These are phyloP conservation scores for Trematomus bernacchii DNA, from an alignment of 2,797 vertebrate species.

Conservation along the genomic window DNA sequence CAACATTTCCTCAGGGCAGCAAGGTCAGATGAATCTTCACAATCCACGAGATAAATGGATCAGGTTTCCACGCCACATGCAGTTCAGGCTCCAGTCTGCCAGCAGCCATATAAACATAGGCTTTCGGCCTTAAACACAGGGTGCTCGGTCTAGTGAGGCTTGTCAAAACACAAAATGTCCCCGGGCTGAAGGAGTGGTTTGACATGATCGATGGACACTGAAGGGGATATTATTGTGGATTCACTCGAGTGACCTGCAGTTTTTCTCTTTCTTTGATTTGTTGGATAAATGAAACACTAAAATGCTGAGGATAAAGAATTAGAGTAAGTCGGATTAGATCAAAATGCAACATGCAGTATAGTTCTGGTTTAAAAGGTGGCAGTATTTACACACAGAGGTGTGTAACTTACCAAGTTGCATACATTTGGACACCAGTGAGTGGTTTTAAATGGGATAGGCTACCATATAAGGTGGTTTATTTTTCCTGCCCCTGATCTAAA, in stretches of 20 bases:
- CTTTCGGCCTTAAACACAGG: constrained; percentile 76
- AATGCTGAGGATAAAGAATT: constrained; percentile 47
- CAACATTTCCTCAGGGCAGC: constrained; percentile 75
- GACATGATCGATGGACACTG: constrained; percentile 72
- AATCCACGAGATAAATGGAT: constrained; percentile 79
- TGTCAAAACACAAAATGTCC: constrained; percentile 77
- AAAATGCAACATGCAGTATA: constrained; percentile 55
- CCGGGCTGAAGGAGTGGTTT: constrained; percentile 63
- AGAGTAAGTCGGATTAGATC: constrained; percentile 60
- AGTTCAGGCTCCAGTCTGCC: constrained; percentile 66
- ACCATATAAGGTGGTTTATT: constrained; percentile 51
- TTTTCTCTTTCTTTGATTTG: constrained; percentile 41
- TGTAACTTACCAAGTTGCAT: constrained; percentile 44
- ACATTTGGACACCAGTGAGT: constrained; percentile 72
- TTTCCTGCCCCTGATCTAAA: constrained; percentile 60
- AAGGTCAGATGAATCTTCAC: constrained; percentile 75
- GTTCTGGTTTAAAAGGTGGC: constrained; percentile 36
- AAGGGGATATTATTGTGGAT: constrained; percentile 60
- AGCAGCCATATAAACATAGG: constrained; percentile 76
- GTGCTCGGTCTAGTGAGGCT: constrained; percentile 67
- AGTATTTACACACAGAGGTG: constrained; percentile 25
- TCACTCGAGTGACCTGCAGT: constrained; percentile 56
- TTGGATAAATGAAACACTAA: constrained; percentile 55
- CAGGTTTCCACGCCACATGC: constrained; percentile 70
- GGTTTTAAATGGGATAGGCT: constrained; percentile 64